Evolutionary conservation across 2,888 invertebrate species (phyloP), one percentile per base, ranked within the genome.

Genomic region (Caenorhabditis virilis): DNA sequence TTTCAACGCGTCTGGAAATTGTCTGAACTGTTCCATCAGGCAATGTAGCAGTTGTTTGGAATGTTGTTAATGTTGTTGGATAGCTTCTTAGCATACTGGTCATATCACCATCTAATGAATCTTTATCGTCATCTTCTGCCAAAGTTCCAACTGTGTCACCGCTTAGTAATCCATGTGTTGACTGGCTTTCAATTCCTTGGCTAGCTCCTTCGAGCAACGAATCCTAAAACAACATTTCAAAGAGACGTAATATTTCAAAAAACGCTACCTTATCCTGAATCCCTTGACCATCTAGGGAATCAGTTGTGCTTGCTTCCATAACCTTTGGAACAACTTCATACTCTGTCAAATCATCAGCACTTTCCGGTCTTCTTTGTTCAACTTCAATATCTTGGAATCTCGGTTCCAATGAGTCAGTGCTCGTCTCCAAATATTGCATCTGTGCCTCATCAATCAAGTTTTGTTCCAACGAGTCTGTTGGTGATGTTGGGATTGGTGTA

Each of bases 61-160:
- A 83, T 1, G 81, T 82, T n/a, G 82, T 82, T 23, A 82, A 52
- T 5, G 82, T 82, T 23, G 74, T 77, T 13, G 82, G 78, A 42
- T 74, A 82, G n/a, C 69, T 62, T 16, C 65, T 60, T 9, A 78
- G 51, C 50, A 78, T 72, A 35, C 61, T 73, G 18, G 68, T 72
- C 36, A 78, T 54, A 20, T 76, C 73, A 23, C 74, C 79, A 13
- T 76, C 76, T 20, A 82, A 64, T 2, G 82, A 82, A 55, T 83
- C 82, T 41, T 69, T 70, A 33, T 81, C 80, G 18, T 66, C 76
- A 2, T 78, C 74, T 7, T 27, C 43, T 27, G 64, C 64, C 18
- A 75, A 77, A 7, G 79, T 81, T 25, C 73, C 76, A 16, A 70
- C 55, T 1, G 82, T 82, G 47, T 82, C 82, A 20, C 77, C 74